Evolutionary conservation across 2,113 vertebrate genomes (phyloP).

Genomic region (Poeciliopsis retropinna): DNA sequence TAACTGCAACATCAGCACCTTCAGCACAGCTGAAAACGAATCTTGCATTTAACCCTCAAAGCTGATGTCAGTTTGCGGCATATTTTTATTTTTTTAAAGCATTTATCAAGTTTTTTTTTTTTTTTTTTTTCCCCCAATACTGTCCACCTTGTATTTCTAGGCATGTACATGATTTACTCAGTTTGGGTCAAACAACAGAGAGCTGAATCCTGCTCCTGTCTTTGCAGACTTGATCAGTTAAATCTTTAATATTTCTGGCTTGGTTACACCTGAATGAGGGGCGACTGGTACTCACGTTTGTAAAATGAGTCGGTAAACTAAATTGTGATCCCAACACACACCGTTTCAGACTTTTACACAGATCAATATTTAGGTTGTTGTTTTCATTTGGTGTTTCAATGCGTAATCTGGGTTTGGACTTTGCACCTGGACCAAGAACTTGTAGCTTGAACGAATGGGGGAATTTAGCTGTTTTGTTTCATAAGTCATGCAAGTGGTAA

Average conservation of each 20-base stretch:
- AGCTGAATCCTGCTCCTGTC: slow-evolving; percentile 7
- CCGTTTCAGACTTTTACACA: background rate
- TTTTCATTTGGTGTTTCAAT: background rate
- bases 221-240: background rate
- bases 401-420: background rate
- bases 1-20: too few species aligned
- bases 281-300: background rate
- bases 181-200: background rate
- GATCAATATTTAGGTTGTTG: background rate
- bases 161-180: background rate
- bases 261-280: background rate
- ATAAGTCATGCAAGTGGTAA: slow-evolving; percentile 1
- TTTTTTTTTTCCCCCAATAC: background rate
- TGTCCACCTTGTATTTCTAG: background rate
- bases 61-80: background rate
- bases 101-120: background rate
- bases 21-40: background rate
- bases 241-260: background rate
- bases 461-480: background rate
- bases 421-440: slow-evolving; percentile 17
- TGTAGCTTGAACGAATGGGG: slow-evolving; percentile 5
- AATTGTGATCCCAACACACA: too few species aligned
- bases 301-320: too few species aligned
- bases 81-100: background rate
- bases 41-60: slow-evolving; percentile 17